Percentiles rank a stretch among this genome's conserved stretches.
These are phyloP conservation scores for Labeo rohita DNA, from an alignment of 2,113 vertebrate species.

Conservation along the genomic window DNA sequence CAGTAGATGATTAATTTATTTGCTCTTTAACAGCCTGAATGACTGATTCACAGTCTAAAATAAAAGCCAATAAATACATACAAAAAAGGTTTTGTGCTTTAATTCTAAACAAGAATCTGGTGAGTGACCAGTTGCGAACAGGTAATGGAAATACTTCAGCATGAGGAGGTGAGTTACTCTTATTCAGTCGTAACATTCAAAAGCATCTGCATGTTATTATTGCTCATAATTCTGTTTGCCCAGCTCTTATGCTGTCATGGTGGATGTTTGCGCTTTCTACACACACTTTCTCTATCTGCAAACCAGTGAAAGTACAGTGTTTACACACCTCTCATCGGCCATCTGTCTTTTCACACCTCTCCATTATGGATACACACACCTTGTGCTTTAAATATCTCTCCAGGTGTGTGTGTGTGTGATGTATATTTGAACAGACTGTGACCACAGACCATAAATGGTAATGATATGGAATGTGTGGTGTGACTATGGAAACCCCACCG, in stretches of 20 bases:
- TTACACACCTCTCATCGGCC: conserved; percentile 27
- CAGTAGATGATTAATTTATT: neutral
- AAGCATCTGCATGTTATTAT: conserved; percentile 6
- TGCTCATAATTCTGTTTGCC: conserved; percentile 34
- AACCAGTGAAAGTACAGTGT: conserved; percentile 28
- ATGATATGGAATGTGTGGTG: conserved; percentile 1
- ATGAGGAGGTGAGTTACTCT: neutral
- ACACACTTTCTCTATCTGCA: neutral
- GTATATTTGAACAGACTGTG: neutral
- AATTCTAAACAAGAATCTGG: neutral
- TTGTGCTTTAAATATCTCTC: neutral
- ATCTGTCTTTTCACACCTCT: conserved; percentile 35
- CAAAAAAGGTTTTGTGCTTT: neutral
- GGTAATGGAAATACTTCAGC: neutral
- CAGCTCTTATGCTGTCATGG: neutral
- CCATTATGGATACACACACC: conserved; percentile 1
- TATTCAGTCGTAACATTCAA: neutral
- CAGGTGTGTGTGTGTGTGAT: conserved; percentile 10
- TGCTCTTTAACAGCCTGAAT: neutral
- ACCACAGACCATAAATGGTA: neutral
- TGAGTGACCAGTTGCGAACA: neutral
- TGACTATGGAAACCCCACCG: neutral
- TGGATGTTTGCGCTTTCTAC: conserved; percentile 16
- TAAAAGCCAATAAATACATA: neutral
- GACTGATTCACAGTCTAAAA: neutral